phyloP scores from a whole-genome alignment of 2,888 invertebrate genomes.

The Peribatodes rhomboidaria region DNA sequence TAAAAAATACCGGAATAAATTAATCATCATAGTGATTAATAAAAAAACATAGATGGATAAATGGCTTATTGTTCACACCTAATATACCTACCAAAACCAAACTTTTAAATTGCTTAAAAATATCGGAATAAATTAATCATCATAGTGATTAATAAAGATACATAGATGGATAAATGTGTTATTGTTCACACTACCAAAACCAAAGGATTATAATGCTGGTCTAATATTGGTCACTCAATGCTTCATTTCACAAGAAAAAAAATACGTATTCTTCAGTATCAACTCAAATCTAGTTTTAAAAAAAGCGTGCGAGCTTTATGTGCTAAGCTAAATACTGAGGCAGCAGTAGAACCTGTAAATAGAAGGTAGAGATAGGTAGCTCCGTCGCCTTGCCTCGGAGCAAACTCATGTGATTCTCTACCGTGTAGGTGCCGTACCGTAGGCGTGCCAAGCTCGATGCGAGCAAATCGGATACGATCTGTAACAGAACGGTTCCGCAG shows the following conservation, averaged over 20 bases:
- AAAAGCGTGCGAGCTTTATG: constrained; percentile 37
- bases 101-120: too few relatives aligned
- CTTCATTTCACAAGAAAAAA: not conserved
- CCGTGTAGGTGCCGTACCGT: constrained; percentile 48
- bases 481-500: constrained; percentile 37
- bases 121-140: too few relatives aligned
- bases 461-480: constrained; percentile 32
- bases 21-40: too few relatives aligned
- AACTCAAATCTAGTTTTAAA: not conserved
- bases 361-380: constrained; percentile 37
- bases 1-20: too few relatives aligned
- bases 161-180: too few relatives aligned
- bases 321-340: constrained; percentile 15
- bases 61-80: too few relatives aligned
- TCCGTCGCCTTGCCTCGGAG: constrained; percentile 25
- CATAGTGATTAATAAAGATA: too few relatives aligned
- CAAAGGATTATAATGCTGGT: too few relatives aligned
- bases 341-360: constrained; percentile 16
- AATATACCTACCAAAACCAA: too few relatives aligned
- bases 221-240: too few relatives aligned
- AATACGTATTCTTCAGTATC: not conserved
- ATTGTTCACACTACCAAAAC: too few relatives aligned
- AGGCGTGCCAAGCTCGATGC: constrained; percentile 42
- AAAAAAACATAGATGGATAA: too few relatives aligned
- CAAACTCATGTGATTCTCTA: constrained; percentile 42